Percentiles rank a stretch among this genome's conserved stretches.
These are phyloP conservation scores for Chaetodon trifascialis DNA, from an alignment of 2,113 vertebrate species.

Conservation along the genomic window DNA sequence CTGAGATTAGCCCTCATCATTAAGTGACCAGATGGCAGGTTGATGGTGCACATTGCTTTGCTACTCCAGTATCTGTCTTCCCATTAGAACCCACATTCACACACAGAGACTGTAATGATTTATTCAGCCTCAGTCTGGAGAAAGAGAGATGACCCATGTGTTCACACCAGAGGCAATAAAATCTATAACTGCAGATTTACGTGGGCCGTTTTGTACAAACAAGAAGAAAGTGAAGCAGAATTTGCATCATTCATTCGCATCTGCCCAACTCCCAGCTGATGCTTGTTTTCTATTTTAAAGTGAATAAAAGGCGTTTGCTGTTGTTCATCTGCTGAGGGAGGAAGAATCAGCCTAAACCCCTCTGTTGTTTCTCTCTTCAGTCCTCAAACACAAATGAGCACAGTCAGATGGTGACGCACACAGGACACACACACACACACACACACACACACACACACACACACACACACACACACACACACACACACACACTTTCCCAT, in stretches of 20 bases:
- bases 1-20: slow-evolving; percentile 64
- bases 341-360: not conserved
- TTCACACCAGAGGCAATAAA: slow-evolving; percentile 8
- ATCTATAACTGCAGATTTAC: not conserved
- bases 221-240: not conserved
- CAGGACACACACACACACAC: not conserved
- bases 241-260: slow-evolving; percentile 12
- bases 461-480: not conserved
- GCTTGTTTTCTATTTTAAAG: slow-evolving; percentile 21
- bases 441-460: not conserved
- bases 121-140: slow-evolving; percentile 15
- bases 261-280: slow-evolving; percentile 3
- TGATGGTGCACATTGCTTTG: slow-evolving; percentile 71
- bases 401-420: slow-evolving; percentile 1
- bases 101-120: slow-evolving; percentile 23
- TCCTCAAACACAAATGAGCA: slow-evolving; percentile 15
- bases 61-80: slow-evolving; percentile 60
- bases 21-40: slow-evolving; percentile 68
- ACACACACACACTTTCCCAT: not conserved
- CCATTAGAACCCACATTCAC: slow-evolving; percentile 51
- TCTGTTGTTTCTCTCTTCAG: slow-evolving; percentile 3
- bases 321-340: not conserved
- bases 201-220: not conserved
- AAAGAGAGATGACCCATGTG: not conserved
- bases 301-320: not conserved